Percentiles rank a stretch among this genome's conserved stretches.
Evolutionary conservation across 1,140 invertebrate species (phyloP).

Genomic region (Drosophila willistoni): DNA sequence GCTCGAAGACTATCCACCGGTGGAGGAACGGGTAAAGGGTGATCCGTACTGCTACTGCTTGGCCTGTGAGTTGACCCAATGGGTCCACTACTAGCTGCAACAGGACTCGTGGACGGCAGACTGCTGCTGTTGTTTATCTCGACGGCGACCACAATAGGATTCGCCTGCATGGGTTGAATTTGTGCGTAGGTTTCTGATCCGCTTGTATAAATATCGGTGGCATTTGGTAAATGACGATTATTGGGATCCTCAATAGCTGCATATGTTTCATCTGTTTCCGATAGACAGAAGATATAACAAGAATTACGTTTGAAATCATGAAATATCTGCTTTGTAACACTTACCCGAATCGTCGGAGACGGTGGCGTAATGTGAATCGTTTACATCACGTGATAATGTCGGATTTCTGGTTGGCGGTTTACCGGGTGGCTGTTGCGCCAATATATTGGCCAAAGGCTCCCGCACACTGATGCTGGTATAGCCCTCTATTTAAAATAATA

Average conservation of each 20-base stretch:
- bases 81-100: slow-evolving; percentile 3
- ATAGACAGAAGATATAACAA: neutral
- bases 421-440: slow-evolving; percentile 85
- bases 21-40: slow-evolving; percentile 63
- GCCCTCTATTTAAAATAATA: slow-evolving; percentile 86
- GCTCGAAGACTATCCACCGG: slow-evolving; percentile 78
- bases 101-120: slow-evolving; percentile 23
- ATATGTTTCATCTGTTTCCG: slow-evolving; percentile 91
- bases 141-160: slow-evolving; percentile 84
- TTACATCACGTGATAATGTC: slow-evolving; percentile 81
- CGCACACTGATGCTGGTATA: slow-evolving; percentile 96
- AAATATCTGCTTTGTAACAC: neutral
- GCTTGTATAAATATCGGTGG: slow-evolving; percentile 86
- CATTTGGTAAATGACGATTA: slow-evolving; percentile 85
- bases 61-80: slow-evolving; percentile 27
- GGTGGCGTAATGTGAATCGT: slow-evolving; percentile 90
- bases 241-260: slow-evolving; percentile 93
- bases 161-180: slow-evolving; percentile 87
- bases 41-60: slow-evolving; percentile 51
- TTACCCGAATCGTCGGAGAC: slow-evolving; percentile 93
- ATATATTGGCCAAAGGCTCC: slow-evolving; percentile 91
- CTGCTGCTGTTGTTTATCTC: slow-evolving; percentile 83
- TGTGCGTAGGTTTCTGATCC: slow-evolving; percentile 95
- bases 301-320: neutral
- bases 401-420: slow-evolving; percentile 83